Evolutionary conservation across 2,797 vertebrate genomes (phyloP), one percentile per base, ranked within the genome.

Genomic region (Varecia variegata): DNA sequence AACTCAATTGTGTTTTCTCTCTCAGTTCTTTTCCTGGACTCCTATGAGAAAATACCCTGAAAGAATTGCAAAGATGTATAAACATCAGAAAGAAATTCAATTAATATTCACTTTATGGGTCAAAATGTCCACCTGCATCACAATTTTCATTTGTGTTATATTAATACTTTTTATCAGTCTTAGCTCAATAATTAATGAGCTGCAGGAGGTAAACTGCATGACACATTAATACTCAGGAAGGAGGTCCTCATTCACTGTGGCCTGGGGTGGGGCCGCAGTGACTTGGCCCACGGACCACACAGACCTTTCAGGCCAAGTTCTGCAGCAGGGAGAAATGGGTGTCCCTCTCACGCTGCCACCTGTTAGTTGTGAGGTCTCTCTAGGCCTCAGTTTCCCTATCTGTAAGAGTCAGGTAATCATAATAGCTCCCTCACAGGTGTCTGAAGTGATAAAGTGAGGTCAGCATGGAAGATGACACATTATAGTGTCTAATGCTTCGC

Each of bases 281-380:
- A 14, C 35, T 3, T 5, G 23, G 11, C 12, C 20, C 58, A 7
- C 25, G 5, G 67, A 15, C 2, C 5, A 1, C 25, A 23, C 5
- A 7, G 32, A 76, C 10, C 73, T 50, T 27, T 27, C 27, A 13
- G 77, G 65, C 2, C 15, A 65, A 30, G 21, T 23, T 10, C 43
- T 3, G 2, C 5, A 11, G n/a, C 1, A 5, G 56, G 56, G 38
- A 43, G 30, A 15, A 4, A 45, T 23, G 62, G 45, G 3, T 25
- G 67, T 23, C 11, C 3, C 0, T 43, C 20, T 54, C 45, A 13
- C 50, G 13, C 70, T 73, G 25, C 73, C 38, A 43, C n/a, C 67
- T 27, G 3, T 18, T 27, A 12, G 68, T 35, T 80, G 2, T 2
- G 21, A 30, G 50, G 50, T 0, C 45, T 27, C 84, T 40, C 4